phyloP scores from a whole-genome alignment of 2,113 vertebrate genomes.

The Gila orcuttii region DNA sequence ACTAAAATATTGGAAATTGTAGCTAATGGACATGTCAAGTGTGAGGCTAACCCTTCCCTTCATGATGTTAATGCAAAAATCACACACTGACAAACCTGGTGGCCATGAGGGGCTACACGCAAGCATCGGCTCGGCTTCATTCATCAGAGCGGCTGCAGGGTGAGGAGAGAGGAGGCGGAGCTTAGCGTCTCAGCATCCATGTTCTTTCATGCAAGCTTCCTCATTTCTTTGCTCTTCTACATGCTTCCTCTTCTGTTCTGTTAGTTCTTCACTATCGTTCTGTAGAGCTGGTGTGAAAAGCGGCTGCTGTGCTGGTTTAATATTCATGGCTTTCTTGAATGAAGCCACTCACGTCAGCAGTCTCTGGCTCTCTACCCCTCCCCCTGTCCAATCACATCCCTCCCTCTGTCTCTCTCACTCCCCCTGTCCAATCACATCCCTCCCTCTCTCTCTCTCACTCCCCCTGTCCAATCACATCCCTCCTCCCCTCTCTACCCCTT shows the following conservation, averaged over 20 bases:
- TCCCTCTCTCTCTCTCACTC: not conserved
- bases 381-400: slow-evolving; percentile 41
- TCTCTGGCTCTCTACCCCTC: slow-evolving; percentile 36
- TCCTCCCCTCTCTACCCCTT: too few relatives aligned
- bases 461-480: too few relatives aligned
- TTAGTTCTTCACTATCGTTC: not conserved
- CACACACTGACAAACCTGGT: slow-evolving; percentile 84
- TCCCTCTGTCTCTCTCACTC: not conserved
- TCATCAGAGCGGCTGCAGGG: slow-evolving; percentile 73
- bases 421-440: too few relatives aligned
- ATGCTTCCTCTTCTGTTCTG: not conserved
- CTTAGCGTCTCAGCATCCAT: slow-evolving; percentile 19
- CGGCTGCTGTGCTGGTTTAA: slow-evolving; percentile 49
- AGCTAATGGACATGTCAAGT: not conserved
- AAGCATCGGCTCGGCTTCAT: slow-evolving; percentile 75
- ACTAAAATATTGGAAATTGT: not conserved
- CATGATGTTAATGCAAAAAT: not conserved
- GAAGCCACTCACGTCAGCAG: slow-evolving; percentile 57
- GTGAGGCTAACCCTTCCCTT: not conserved
- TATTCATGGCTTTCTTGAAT: slow-evolving; percentile 65
- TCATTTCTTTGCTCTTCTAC: not conserved
- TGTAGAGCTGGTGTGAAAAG: slow-evolving; percentile 42
- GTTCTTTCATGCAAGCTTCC: slow-evolving; percentile 32
- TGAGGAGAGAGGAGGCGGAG: slow-evolving; percentile 37
- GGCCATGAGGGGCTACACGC: slow-evolving; percentile 82